Conservation (phyloP, 2,888 invertebrate species). For the Chironomus tentans region DNA sequence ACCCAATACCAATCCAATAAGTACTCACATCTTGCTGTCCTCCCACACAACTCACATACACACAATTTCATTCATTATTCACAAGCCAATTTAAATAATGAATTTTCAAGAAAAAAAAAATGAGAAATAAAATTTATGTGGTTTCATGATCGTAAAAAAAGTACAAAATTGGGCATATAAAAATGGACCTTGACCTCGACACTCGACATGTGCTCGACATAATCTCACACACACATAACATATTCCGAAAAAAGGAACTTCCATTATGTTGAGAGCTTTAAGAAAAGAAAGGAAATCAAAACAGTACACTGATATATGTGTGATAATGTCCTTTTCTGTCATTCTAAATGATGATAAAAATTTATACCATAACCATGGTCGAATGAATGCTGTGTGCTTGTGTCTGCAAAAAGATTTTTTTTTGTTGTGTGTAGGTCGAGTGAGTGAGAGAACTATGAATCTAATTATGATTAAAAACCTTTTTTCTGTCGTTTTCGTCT, state of each 20-base stretch:
- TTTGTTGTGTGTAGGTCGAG: background rate
- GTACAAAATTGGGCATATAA: too few species aligned
- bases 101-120: background rate
- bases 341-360: background rate
- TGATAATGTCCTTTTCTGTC: background rate
- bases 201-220: background rate
- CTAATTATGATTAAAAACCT: conserved; percentile 8
- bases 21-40: too few species aligned
- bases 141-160: too few species aligned
- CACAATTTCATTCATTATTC: background rate
- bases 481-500: background rate
- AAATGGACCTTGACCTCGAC: background rate
- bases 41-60: too few species aligned
- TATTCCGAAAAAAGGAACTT: background rate
- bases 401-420: background rate
- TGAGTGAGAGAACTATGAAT: background rate
- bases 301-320: background rate
- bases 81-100: background rate
- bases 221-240: background rate
- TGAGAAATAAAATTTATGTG: background rate
- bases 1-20: too few species aligned
- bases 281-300: background rate
- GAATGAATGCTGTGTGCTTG: background rate
- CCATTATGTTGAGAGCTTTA: background rate
- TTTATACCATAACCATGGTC: background rate